Conservation (phyloP, 2,888 invertebrate species). For the Scotopteryx bipunctaria region DNA sequence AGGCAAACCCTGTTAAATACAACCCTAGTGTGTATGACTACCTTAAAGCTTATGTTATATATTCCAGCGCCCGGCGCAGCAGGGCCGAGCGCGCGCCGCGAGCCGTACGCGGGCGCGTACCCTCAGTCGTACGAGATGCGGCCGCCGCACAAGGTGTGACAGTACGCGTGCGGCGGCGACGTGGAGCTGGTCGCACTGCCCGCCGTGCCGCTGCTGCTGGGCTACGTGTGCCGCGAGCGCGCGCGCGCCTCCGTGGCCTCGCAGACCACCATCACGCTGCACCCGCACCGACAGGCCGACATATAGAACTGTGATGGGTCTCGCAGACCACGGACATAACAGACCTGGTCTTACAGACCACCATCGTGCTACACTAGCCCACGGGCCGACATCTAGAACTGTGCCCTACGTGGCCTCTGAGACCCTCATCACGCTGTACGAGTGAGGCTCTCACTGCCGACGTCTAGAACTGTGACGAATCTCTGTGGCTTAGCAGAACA, state of each 20-base stretch:
- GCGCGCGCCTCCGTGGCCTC: constrained; percentile 60
- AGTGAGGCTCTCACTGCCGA: too few species aligned
- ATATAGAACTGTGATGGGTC: too few species aligned
- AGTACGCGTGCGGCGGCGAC: constrained; percentile 67
- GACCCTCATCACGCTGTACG: too few species aligned
- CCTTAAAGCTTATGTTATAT: background rate
- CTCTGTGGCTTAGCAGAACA: too few species aligned
- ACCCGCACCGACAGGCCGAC: constrained; percentile 59
- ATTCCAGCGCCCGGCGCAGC: constrained; percentile 66
- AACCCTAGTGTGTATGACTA: too few species aligned
- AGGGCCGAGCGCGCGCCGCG: constrained; percentile 78
- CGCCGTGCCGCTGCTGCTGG: constrained; percentile 70
- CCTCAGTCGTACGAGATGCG: constrained; percentile 90
- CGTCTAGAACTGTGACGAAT: too few species aligned
- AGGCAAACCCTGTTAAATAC: too few species aligned
- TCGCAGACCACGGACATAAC: too few species aligned
- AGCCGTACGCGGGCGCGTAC: constrained; percentile 89
- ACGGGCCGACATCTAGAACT: too few species aligned
- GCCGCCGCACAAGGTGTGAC: constrained; percentile 86
- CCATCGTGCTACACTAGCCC: too few species aligned
- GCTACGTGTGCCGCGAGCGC: constrained; percentile 64
- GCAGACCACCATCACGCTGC: constrained; percentile 74
- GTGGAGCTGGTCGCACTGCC: constrained; percentile 71
- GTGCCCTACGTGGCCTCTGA: too few species aligned
- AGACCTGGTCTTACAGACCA: too few species aligned